Conservation (phyloP, 92 coral and sea anemone genomes). For the Epizoanthus stellaris region DNA sequence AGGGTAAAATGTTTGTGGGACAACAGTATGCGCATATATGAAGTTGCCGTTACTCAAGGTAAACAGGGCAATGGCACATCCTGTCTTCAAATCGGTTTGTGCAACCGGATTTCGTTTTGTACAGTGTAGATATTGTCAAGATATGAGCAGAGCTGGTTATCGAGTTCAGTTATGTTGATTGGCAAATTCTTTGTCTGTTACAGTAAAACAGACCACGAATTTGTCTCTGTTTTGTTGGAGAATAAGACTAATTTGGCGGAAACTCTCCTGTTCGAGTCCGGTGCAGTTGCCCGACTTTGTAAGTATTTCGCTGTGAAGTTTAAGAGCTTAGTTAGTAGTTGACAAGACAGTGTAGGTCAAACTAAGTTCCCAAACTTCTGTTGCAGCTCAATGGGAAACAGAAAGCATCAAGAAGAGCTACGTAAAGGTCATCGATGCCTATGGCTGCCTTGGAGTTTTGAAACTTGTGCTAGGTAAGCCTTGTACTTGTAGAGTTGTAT, state of each 20-base stretch:
- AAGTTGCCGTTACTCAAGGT: too few relatives aligned
- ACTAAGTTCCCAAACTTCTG: too few relatives aligned
- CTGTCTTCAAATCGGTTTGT: too few relatives aligned
- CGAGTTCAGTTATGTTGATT: conserved; percentile 63
- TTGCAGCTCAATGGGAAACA: conserved; percentile 94
- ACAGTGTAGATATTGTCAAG: too few relatives aligned
- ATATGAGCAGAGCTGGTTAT: not conserved
- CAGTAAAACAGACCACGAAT: conserved; percentile 78
- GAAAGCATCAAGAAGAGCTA: conserved; percentile 93
- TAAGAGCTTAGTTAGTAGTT: not conserved
- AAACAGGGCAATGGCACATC: too few relatives aligned
- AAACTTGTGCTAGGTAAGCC: conserved; percentile 81
- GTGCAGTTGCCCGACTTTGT: conserved; percentile 96
- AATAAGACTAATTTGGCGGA: conserved; percentile 75
- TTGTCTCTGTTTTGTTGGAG: conserved; percentile 92
- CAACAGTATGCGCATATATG: too few relatives aligned
- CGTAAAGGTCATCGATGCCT: conserved; percentile 87
- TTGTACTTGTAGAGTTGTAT: not conserved
- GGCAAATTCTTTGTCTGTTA: conserved; percentile 87
- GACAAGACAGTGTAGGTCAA: not conserved
- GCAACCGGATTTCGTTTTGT: too few relatives aligned
- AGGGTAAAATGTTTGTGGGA: too few relatives aligned
- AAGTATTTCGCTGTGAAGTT: conserved; percentile 43
- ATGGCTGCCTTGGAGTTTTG: conserved; percentile 95
- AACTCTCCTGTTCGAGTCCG: conserved; percentile 89